Base-by-base conservation (phyloP, 1,140 invertebrate genomes). In the Zaprionus gabonicus region DNA sequence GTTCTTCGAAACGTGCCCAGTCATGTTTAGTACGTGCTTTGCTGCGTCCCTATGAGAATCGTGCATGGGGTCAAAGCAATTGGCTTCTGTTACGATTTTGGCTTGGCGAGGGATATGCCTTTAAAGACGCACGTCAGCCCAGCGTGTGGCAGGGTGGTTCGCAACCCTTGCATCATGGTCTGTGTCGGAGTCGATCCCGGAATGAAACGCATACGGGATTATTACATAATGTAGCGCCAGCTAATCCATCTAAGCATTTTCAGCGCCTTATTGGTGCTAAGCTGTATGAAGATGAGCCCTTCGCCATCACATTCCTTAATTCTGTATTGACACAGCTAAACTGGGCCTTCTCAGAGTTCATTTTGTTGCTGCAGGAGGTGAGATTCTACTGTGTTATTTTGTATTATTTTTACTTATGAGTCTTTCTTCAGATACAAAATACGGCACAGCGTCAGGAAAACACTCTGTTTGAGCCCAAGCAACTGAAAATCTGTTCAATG, bases 341-440 rank as follows among this genome's bases (percentile, higher is more conserved):
- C 92, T 98, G 97, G 97, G 96, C 96, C 0, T 98, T 97, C 82
- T 98, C 97, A 0, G 97, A 98, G 81, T 97, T 98, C 75, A 97
- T 97, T 78, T 95, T 96, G 17, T 95, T 97, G 94, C 93, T 97
- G 71, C 97, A 97, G 93, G 97, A 97, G 94, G 96, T 97, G 80
- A 90, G 20, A 36, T 66, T 17, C 10, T 20, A 10, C 4, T 7
- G 3, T 0, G 1, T 60, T 1, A 27, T 0, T 34, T 12, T 44
- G 4, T 17, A 38, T 38, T 46, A n/a, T 9, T 2, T 55, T 15
- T 20, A 36, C 7, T 31, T 60, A 23, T 67, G 91, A 27, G 13
- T 4, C 3, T 41, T 41, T 31, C 0, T 31, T 72, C 59, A 96
- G 95, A 95, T 96, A 93, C 93, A 96, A 93, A 94, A 95, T 93